Percentiles rank a stretch among this genome's conserved stretches.
Conservation (phyloP, 2,888 invertebrate species). For the Venusia cambrica region DNA sequence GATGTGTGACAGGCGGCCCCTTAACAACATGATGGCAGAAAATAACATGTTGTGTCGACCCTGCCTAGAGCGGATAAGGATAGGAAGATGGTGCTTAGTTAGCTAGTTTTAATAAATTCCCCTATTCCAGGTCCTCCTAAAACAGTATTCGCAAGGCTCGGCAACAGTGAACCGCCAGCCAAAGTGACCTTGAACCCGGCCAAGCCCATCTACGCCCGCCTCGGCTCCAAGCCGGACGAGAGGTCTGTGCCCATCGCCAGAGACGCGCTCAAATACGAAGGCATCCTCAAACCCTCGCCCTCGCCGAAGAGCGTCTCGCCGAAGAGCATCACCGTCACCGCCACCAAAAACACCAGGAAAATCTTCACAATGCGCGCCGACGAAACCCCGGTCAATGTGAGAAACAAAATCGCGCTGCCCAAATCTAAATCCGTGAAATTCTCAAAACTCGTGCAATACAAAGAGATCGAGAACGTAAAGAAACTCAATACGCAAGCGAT, state of each 20-base stretch:
- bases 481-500: constrained; percentile 30
- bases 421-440: constrained; percentile 72
- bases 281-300: constrained; percentile 58
- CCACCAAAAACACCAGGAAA: constrained; percentile 51
- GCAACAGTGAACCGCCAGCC: constrained; percentile 45
- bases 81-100: too few species aligned
- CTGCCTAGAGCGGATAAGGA: too few species aligned
- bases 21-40: too few species aligned
- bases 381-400: constrained; percentile 62
- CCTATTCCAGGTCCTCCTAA: constrained; percentile 39
- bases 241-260: constrained; percentile 56
- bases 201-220: constrained; percentile 67
- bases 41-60: too few species aligned
- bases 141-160: constrained; percentile 70
- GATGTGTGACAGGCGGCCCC: too few species aligned
- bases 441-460: constrained; percentile 65
- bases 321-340: constrained; percentile 59
- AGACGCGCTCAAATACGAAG: constrained; percentile 71
- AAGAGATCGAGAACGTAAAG: constrained; percentile 57
- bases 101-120: too few species aligned
- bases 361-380: constrained; percentile 75
- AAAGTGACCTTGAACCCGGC: constrained; percentile 30
- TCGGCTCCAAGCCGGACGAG: too few species aligned
- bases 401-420: constrained; percentile 58
- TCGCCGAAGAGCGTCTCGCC: constrained; percentile 5